Conservation (phyloP, 2,797 vertebrate species). For the Artibeus lituratus region DNA sequence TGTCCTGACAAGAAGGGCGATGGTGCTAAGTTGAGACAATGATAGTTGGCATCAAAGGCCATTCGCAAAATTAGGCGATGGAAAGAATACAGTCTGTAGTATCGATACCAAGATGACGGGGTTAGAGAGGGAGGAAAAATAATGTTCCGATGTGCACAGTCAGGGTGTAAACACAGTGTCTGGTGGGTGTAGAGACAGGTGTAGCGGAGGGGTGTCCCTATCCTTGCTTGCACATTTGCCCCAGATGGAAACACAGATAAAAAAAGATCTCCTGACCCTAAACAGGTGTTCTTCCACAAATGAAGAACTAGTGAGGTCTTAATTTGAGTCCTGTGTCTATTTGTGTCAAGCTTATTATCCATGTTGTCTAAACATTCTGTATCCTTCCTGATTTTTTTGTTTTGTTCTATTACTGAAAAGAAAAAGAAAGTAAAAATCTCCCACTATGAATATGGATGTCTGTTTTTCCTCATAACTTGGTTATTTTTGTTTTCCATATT, state of each 20-base stretch:
- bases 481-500: neutral
- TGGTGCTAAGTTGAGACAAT: neutral
- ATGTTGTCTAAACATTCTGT: neutral
- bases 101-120: neutral
- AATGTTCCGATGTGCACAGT: neutral
- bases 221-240: neutral
- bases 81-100: neutral
- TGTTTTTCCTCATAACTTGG: neutral
- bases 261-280: neutral
- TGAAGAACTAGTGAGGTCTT: neutral
- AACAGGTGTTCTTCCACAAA: neutral
- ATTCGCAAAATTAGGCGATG: constrained; percentile 11
- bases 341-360: neutral
- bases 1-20: neutral
- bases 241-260: neutral
- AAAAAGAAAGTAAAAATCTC: neutral
- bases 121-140: neutral
- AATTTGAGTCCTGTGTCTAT: neutral
- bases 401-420: neutral
- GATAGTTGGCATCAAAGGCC: neutral
- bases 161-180: neutral
- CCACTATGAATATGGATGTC: neutral
- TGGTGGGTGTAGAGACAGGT: neutral
- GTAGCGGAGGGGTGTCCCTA: neutral
- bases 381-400: neutral